Percentiles rank a stretch among this genome's conserved stretches.
Evolutionary conservation across 1,140 invertebrate species (phyloP).

Genomic region (Popillia japonica): DNA sequence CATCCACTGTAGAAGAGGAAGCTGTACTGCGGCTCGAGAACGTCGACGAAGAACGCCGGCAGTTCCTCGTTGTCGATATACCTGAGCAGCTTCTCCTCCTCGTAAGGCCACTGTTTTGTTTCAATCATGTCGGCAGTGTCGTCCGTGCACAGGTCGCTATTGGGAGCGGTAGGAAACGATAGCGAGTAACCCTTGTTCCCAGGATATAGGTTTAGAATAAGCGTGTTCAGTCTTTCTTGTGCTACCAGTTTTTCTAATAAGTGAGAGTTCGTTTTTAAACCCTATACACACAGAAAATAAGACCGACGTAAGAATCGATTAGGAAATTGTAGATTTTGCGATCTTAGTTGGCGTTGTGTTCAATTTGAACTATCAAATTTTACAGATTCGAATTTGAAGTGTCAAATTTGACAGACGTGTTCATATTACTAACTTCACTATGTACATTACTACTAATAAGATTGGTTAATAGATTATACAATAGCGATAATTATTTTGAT

Average conservation of each 20-base stretch:
- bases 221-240: constrained; percentile 84
- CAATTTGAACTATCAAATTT: not conserved
- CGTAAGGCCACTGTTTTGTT: constrained; percentile 78
- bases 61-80: constrained; percentile 87
- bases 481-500: no score
- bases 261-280: constrained; percentile 77
- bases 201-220: constrained; percentile 90
- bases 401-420: not conserved
- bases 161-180: constrained; percentile 60
- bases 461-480: no score
- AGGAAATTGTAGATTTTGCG: not conserved
- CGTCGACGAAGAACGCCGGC: constrained; percentile 84
- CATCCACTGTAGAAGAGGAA: constrained; percentile 91
- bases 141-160: constrained; percentile 55
- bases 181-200: constrained; percentile 92
- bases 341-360: not conserved
- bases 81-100: constrained; percentile 77
- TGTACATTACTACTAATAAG: no score
- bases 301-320: not conserved
- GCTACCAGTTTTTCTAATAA: constrained; percentile 84
- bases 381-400: not conserved
- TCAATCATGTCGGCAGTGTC: constrained; percentile 71
- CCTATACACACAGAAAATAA: constrained; percentile 59
- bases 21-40: constrained; percentile 80
- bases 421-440: no score